Percentiles rank a stretch among this genome's conserved stretches.
Conservation (phyloP, 1,140 invertebrate species). For the Scylla paramamosain region DNA sequence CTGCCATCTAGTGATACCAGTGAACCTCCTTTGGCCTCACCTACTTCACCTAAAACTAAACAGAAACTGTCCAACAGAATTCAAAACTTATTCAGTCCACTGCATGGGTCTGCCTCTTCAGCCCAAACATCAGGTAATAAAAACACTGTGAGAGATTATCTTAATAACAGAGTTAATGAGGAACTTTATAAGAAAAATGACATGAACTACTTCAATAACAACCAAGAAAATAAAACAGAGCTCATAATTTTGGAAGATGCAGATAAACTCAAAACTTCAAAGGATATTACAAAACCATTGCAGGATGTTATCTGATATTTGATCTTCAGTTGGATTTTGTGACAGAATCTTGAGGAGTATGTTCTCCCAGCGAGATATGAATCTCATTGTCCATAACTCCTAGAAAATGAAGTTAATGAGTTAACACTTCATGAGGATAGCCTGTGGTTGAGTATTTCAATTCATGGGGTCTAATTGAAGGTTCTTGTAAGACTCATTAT, state of each 20-base stretch:
- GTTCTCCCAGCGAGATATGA: not conserved
- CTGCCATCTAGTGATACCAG: not conserved
- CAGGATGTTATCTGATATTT: slow-evolving; percentile 70
- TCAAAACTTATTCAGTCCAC: slow-evolving; percentile 44
- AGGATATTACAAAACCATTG: slow-evolving; percentile 55
- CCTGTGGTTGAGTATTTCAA: not conserved
- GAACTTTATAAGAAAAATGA: slow-evolving; percentile 62
- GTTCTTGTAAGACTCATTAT: not conserved
- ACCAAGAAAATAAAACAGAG: slow-evolving; percentile 65
- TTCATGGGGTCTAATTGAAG: not conserved
- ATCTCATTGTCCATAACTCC: not conserved
- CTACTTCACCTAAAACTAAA: not conserved
- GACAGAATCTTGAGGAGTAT: slow-evolving; percentile 5
- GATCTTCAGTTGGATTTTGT: not conserved
- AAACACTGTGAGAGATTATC: not conserved
- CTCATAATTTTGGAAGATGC: slow-evolving; percentile 71
- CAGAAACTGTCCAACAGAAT: slow-evolving; percentile 44
- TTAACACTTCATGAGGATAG: not conserved
- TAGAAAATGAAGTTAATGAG: not conserved
- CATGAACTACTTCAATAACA: slow-evolving; percentile 67
- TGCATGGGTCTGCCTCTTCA: not conserved
- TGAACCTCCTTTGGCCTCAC: not conserved
- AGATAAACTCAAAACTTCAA: slow-evolving; percentile 65
- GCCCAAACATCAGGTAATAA: not conserved
- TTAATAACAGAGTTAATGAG: slow-evolving; percentile 62